Conservation (phyloP, 2,888 invertebrate species). For the Eilema griseolum region DNA sequence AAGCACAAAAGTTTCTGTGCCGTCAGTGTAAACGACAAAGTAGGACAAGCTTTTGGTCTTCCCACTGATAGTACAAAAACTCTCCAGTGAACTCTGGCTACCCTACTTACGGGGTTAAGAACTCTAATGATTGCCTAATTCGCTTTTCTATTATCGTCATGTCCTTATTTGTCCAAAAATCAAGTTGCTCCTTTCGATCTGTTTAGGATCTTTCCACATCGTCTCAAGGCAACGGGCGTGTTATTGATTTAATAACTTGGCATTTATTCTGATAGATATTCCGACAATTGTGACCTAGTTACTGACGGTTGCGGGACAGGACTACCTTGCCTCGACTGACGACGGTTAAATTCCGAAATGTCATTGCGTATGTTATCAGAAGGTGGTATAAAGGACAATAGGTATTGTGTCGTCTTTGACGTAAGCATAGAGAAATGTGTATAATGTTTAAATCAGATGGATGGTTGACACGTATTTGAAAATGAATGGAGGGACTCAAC, state of each 20-base stretch:
- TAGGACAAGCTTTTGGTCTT: too few relatives aligned
- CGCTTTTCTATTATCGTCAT: too few relatives aligned
- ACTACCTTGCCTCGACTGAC: slow-evolving; percentile 18
- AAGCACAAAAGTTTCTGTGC: too few relatives aligned
- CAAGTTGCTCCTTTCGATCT: neutral
- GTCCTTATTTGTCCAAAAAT: too few relatives aligned
- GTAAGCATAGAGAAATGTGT: neutral
- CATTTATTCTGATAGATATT: slow-evolving; percentile 26
- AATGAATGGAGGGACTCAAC: too few relatives aligned
- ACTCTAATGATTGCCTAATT: too few relatives aligned
- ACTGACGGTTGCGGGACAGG: slow-evolving; percentile 6
- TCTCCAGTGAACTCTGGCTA: too few relatives aligned
- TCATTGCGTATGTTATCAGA: slow-evolving; percentile 10
- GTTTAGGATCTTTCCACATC: slow-evolving; percentile 16
- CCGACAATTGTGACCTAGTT: slow-evolving; percentile 28
- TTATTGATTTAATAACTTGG: slow-evolving; percentile 37
- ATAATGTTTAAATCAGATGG: neutral
- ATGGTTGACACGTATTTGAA: too few relatives aligned
- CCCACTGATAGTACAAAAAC: too few relatives aligned
- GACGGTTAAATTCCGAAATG: slow-evolving; percentile 18
- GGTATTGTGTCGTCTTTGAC: slow-evolving; percentile 11
- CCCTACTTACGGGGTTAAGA: too few relatives aligned
- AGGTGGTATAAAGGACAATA: slow-evolving; percentile 18
- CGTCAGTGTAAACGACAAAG: too few relatives aligned
- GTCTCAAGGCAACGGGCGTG: slow-evolving; percentile 20